Evolutionary conservation across 2,888 invertebrate genomes (phyloP), one percentile per base, ranked within the genome.

Genomic region (Mellilla xanthometata): DNA sequence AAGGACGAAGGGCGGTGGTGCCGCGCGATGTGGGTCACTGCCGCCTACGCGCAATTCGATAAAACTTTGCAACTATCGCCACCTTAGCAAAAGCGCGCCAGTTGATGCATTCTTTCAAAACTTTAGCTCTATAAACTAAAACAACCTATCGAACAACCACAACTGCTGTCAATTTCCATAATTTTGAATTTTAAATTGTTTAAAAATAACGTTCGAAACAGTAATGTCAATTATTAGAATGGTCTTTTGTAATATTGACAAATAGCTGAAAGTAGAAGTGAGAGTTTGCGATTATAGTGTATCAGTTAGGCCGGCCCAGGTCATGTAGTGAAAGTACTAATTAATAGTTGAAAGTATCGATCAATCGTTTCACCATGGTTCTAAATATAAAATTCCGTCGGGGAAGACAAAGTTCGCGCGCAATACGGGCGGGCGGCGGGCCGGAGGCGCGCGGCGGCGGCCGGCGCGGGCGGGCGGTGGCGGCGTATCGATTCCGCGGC

Each of bases 391-490:
- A 89, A 87, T 87, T 82, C 80, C 78, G 81, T 81, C 72, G 80
- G 82, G 83, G 78, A 87, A 87, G 86, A 86, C 87, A 82, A 88
- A 88, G 86, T 89, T 89, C 83, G 87, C 88, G 88, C 88, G 88
- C 88, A 87, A 84, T 82, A 84, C 81, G 85, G 83, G 81, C 81
- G 81, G 75, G 67, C 68, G 81, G 73, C 67, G 74, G 62, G 65
- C 68, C 48, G 50, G 51, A 62, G 66, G 72, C 30, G 43, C 31
- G 22, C 69, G 62, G 71, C 68, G 71, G 72, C 72, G 67, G 67
- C 72, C 70, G 75, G 68, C 43, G 9, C 41, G 49, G 22, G 54
- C 31, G 49, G 72, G 77, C 76, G 81, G 77, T 74, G 69, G 77
- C 74, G 68, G 76, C 79, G 76, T 87, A 87, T 88, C 86, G 88